Conservation (phyloP, 2,113 vertebrate species). For the Hiodon alosoides region DNA sequence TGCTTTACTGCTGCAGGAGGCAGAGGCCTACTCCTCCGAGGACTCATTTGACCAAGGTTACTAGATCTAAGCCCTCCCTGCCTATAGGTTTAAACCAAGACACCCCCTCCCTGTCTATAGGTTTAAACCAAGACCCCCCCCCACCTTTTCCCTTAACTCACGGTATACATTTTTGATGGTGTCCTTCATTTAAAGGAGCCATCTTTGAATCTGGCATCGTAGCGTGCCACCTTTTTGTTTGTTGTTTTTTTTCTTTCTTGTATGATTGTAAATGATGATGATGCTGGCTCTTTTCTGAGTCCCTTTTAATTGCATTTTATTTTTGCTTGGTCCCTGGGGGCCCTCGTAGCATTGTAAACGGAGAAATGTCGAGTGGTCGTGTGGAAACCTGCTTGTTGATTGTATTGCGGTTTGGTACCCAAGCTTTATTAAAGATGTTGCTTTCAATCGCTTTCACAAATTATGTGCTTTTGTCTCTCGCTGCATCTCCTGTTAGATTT, state of each 20-base stretch:
- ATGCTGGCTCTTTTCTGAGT: slow-evolving; percentile 65
- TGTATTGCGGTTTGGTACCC: slow-evolving; percentile 88
- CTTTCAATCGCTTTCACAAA: slow-evolving; percentile 87
- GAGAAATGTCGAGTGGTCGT: slow-evolving; percentile 76
- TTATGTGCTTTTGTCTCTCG: slow-evolving; percentile 94
- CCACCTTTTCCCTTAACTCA: neutral
- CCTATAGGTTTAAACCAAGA: slow-evolving; percentile 39
- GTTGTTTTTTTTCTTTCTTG: slow-evolving; percentile 37
- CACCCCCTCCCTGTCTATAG: slow-evolving; percentile 41
- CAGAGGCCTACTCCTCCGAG: slow-evolving; percentile 84
- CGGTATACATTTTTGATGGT: slow-evolving; percentile 55
- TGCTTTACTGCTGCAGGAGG: slow-evolving; percentile 84
- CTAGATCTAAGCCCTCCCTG: slow-evolving; percentile 67
- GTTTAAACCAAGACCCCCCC: slow-evolving; percentile 23
- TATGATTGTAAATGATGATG: slow-evolving; percentile 61
- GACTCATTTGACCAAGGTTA: slow-evolving; percentile 99
- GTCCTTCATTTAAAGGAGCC: slow-evolving; percentile 54
- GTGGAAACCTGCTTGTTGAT: slow-evolving; percentile 74
- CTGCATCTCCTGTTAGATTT: slow-evolving; percentile 81
- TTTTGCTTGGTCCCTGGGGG: slow-evolving; percentile 57
- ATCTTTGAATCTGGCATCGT: slow-evolving; percentile 63
- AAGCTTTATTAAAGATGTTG: slow-evolving; percentile 94
- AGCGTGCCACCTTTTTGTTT: slow-evolving; percentile 64
- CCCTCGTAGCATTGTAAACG: slow-evolving; percentile 73
- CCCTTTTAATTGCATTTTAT: slow-evolving; percentile 48